Conservation (phyloP, 2,113 vertebrate genomes). For the Hydrolagus affinis region DNA sequence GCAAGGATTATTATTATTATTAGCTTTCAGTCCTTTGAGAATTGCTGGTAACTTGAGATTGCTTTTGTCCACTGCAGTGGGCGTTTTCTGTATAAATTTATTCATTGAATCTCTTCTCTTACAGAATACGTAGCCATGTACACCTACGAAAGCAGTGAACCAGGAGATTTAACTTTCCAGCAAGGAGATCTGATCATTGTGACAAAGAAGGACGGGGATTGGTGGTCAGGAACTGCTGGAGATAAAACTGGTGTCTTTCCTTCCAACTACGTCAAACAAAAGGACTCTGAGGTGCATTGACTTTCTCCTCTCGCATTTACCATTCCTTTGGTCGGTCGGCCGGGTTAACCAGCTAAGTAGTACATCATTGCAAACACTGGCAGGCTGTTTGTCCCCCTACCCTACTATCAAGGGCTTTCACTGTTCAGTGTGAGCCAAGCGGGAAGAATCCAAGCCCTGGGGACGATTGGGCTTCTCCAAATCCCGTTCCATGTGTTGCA, state of each 20-base stretch:
- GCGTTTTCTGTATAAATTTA: slow-evolving; percentile 44
- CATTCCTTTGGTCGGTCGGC: background rate
- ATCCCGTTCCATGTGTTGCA: too few species aligned
- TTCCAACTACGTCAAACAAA: slow-evolving; percentile 95
- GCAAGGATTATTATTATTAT: too few species aligned
- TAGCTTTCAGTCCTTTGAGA: background rate
- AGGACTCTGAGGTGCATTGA: slow-evolving; percentile 78
- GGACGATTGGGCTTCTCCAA: too few species aligned
- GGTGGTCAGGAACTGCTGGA: slow-evolving; percentile 88
- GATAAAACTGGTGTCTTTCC: slow-evolving; percentile 93
- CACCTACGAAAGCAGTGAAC: slow-evolving; percentile 95
- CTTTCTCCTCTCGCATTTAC: background rate
- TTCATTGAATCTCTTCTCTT: background rate
- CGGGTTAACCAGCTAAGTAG: too few species aligned
- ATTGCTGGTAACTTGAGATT: background rate
- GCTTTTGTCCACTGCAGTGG: slow-evolving; percentile 35
- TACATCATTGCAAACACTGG: too few species aligned
- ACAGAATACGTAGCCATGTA: slow-evolving; percentile 96
- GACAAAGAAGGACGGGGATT: slow-evolving; percentile 94
- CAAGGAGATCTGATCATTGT: slow-evolving; percentile 93
- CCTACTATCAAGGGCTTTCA: too few species aligned
- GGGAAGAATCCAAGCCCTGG: too few species aligned
- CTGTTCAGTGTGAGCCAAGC: too few species aligned
- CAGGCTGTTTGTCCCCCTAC: too few species aligned
- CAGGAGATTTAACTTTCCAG: slow-evolving; percentile 95